Conservation (phyloP, 1,140 invertebrate species). For the Colletes latitarsis region DNA sequence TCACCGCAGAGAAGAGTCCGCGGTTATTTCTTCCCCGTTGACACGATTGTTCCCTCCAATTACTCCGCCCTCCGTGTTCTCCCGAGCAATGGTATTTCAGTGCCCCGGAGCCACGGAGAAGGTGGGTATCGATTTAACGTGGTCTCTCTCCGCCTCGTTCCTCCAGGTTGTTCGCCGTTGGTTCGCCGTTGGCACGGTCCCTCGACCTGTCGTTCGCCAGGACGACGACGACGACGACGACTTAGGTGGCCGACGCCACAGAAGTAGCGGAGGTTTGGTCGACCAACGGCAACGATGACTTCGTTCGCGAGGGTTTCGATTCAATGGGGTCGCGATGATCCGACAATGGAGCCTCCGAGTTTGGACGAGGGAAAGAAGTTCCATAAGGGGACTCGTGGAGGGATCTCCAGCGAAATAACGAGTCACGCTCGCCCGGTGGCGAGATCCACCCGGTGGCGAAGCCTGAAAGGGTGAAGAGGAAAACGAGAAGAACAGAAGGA, state of each 20-base stretch:
- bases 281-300: slow-evolving; percentile 65
- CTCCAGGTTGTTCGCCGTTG: neutral
- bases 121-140: slow-evolving; percentile 56
- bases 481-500: slow-evolving; percentile 6
- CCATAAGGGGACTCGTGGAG: slow-evolving; percentile 55
- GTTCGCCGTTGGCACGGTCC: neutral
- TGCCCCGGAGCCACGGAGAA: slow-evolving; percentile 5
- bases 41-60: slow-evolving; percentile 46
- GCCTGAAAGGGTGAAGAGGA: slow-evolving; percentile 29
- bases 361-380: slow-evolving; percentile 63
- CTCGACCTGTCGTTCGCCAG: slow-evolving; percentile 9
- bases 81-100: slow-evolving; percentile 3
- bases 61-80: slow-evolving; percentile 13
- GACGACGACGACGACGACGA: slow-evolving; percentile 7
- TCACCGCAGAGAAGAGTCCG: slow-evolving; percentile 9
- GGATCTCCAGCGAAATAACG: slow-evolving; percentile 61
- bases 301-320: slow-evolving; percentile 70
- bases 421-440: slow-evolving; percentile 59
- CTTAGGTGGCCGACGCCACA: neutral
- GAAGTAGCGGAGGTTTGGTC: neutral
- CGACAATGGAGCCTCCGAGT: slow-evolving; percentile 66
- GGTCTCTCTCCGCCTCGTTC: neutral
- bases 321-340: slow-evolving; percentile 74
- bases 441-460: slow-evolving; percentile 44
- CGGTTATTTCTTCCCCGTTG: slow-evolving; percentile 23